Conservation (phyloP, 2,888 invertebrate species). For the Ornithoptera alexandrae region DNA sequence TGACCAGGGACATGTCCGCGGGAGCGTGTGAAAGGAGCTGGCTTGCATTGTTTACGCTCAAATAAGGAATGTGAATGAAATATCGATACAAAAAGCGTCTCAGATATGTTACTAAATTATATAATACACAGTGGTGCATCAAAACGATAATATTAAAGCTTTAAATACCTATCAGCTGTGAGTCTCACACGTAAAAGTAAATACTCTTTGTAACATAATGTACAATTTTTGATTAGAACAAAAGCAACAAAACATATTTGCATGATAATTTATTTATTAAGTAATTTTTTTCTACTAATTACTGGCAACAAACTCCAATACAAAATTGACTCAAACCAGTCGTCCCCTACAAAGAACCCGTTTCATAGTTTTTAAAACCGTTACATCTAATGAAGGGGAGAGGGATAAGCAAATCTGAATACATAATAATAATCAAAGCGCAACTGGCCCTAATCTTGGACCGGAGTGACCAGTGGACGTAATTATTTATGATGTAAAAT, state of each 20-base stretch:
- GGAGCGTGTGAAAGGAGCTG: constrained; percentile 78
- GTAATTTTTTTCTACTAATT: constrained; percentile 20
- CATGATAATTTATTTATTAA: background rate
- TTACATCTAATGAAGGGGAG: constrained; percentile 80
- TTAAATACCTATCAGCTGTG: too few species aligned
- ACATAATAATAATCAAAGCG: constrained; percentile 70
- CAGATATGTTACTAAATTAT: background rate
- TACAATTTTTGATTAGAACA: background rate
- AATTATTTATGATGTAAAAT: constrained; percentile 74
- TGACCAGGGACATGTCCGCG: constrained; percentile 77
- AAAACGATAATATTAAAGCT: too few species aligned
- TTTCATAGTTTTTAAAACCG: constrained; percentile 79
- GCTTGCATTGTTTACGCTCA: constrained; percentile 76
- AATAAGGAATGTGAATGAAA: constrained; percentile 75
- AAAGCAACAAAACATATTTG: background rate
- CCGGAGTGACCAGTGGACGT: constrained; percentile 71
- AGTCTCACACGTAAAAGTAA: too few species aligned
- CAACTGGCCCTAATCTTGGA: constrained; percentile 69
- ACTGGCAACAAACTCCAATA: constrained; percentile 57
- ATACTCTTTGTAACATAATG: background rate
- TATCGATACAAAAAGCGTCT: constrained; percentile 52
- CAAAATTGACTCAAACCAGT: constrained; percentile 65
- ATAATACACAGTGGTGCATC: too few species aligned
- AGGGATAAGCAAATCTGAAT: constrained; percentile 68
- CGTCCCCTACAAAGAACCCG: constrained; percentile 70